Evolutionary conservation across 2,797 vertebrate species (phyloP).

Genomic region (Lagocephalus sceleratus): DNA sequence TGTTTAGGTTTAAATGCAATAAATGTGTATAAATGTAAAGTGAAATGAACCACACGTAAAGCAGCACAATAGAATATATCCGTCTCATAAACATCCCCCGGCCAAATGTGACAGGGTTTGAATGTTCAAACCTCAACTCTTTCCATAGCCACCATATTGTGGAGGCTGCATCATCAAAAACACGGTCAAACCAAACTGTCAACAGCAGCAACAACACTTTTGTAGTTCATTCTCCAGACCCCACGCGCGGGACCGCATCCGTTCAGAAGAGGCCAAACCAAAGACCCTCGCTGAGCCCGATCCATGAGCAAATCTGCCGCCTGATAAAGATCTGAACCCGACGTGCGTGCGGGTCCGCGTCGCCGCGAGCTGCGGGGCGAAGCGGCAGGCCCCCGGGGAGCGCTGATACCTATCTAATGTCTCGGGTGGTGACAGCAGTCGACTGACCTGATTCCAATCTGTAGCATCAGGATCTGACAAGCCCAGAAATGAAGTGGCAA

Average conservation of each 20-base stretch:
- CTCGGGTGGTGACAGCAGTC: constrained; percentile 30
- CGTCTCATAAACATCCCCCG: too few relatives aligned
- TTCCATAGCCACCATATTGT: neutral
- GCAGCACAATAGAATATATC: too few relatives aligned
- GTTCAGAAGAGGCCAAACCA: too few relatives aligned
- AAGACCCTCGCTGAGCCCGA: too few relatives aligned
- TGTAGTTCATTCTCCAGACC: too few relatives aligned
- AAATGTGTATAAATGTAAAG: too few relatives aligned
- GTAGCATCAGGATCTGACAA: constrained; percentile 43
- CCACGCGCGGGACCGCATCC: too few relatives aligned
- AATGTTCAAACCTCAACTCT: neutral
- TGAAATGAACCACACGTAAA: too few relatives aligned
- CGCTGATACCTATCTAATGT: constrained; percentile 54
- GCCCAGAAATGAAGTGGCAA: constrained; percentile 46
- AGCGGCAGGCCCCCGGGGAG: constrained; percentile 46
- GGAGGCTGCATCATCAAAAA: neutral
- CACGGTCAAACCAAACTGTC: neutral
- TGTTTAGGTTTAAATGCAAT: too few relatives aligned
- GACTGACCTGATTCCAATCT: constrained; percentile 63
- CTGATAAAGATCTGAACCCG: too few relatives aligned
- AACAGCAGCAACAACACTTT: neutral
- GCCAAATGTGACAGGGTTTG: too few relatives aligned
- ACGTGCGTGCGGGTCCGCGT: neutral
- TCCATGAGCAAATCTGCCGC: too few relatives aligned
- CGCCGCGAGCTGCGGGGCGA: constrained; percentile 18